A percentile compares a stretch with the other conserved stretches of the same genome.
These are phyloP conservation scores for Leptogaster cylindrica DNA, from an alignment of 2,888 invertebrate genomes.

Conservation along the genomic window DNA sequence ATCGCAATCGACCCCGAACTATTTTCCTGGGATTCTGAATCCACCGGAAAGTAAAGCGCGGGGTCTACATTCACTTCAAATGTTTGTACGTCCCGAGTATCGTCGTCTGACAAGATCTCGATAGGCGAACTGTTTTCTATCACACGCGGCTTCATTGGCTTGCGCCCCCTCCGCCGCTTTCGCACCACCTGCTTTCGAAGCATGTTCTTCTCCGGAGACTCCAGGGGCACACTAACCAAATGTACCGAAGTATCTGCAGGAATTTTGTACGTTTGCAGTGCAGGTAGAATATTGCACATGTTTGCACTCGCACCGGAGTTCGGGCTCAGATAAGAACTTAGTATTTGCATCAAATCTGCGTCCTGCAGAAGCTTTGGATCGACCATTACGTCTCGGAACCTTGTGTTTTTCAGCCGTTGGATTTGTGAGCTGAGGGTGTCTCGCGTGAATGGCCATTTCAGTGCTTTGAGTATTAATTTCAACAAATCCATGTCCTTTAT, in stretches of 20 bases:
- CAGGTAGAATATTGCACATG: conserved; percentile 48
- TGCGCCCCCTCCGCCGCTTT: not conserved
- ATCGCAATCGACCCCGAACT: conserved; percentile 11
- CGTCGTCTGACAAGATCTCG: conserved; percentile 50
- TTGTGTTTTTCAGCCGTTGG: conserved; percentile 55
- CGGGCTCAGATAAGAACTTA: conserved; percentile 56
- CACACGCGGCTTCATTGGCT: not conserved
- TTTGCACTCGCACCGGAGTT: not conserved
- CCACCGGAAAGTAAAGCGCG: conserved; percentile 47
- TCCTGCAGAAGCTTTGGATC: conserved; percentile 59
- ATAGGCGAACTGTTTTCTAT: conserved; percentile 18
- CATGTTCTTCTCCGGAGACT: conserved; percentile 51
- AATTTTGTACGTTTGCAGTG: conserved; percentile 57
- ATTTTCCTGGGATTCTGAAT: conserved; percentile 43
- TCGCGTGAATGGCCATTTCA: conserved; percentile 58
- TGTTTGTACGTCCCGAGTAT: conserved; percentile 47
- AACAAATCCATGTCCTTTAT: conserved; percentile 60
- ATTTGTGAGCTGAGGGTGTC: conserved; percentile 57
- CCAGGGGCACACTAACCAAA: conserved; percentile 55
- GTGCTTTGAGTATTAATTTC: conserved; percentile 59
- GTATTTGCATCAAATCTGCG: conserved; percentile 58
- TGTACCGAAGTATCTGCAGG: conserved; percentile 61
- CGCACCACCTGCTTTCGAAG: not conserved
- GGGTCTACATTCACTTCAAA: conserved; percentile 52
- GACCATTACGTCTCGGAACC: conserved; percentile 58